Base-by-base conservation (phyloP, 2,888 invertebrate genomes). In the Alloscopus bannaensis region DNA sequence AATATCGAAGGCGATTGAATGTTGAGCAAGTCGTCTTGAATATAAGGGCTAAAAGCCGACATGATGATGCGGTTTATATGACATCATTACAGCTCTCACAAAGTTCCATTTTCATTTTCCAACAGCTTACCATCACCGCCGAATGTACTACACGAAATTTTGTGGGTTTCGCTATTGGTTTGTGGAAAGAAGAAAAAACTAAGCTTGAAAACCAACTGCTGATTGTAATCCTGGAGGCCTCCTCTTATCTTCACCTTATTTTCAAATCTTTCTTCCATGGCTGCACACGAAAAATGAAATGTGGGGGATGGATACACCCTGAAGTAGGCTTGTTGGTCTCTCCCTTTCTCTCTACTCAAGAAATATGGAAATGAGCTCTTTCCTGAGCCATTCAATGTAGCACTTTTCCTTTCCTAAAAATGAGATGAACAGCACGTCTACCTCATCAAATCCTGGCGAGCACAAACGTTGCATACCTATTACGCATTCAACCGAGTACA, bases 401-500 rank as follows among this genome's bases (percentile, higher is more conserved):
- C 20, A 59, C 36, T 71, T 60, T 71, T 47, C 50, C 52, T 31
- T 59, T 42, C 59, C 20, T 59, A 29, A 29, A 52, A 59, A 62
- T 60, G 50, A 20, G 60, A 70, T 59, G 50, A 71, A 40, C 50
- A 62, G 60, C 71, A 71, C 71, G 71, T 71, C 29, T 22, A 31
- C 59, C 60, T 71, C 50, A 71, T 71, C 71, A 60, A 71, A 71
- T 71, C 71, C 71, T 60, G n/a, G 71, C 60, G 1, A n/a, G 60
- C 16, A 71, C 60, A 50, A 29, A 1, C 20, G 29, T 71, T 47
- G 50, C 60, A 71, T 70, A 47, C n/a, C n/a, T n/a, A n/a, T n/a
- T n/a, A n/a, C n/a, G n/a, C n/a, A n/a, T n/a, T n/a, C n/a, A n/a
- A n/a, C n/a, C n/a, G n/a, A n/a, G n/a, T n/a, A n/a, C n/a, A n/a